A percentile compares a stretch with the other conserved stretches of the same genome.
Conservation (phyloP, 2,797 vertebrate species). For the Salmo trutta region DNA sequence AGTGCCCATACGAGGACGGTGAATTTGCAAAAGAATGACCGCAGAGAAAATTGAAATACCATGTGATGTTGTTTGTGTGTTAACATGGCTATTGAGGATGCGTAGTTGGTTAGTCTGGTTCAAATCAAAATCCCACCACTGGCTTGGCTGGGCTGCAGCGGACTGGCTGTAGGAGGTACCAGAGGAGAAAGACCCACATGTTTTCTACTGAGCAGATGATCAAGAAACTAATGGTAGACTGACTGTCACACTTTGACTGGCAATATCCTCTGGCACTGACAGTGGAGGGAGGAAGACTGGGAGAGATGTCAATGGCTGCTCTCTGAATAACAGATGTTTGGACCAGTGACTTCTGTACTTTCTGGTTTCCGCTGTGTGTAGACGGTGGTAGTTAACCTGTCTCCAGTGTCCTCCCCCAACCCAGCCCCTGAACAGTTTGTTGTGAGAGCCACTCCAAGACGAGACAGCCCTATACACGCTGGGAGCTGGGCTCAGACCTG, state of each 20-base stretch:
- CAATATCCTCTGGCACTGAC: constrained; percentile 23
- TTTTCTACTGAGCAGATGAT: constrained; percentile 17
- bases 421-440: constrained; percentile 36
- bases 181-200: neutral
- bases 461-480: constrained; percentile 4
- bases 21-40: constrained; percentile 31
- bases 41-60: constrained; percentile 36
- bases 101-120: constrained; percentile 28
- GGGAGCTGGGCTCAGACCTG: too few species aligned
- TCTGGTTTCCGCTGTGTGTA: constrained; percentile 54
- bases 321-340: constrained; percentile 73
- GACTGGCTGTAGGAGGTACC: neutral
- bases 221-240: constrained; percentile 26
- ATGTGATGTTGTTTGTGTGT: constrained; percentile 38
- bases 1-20: neutral
- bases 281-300: constrained; percentile 32
- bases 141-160: neutral
- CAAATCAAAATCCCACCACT: constrained; percentile 23
- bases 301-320: constrained; percentile 64
- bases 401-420: constrained; percentile 48
- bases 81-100: constrained; percentile 33
- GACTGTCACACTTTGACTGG: constrained; percentile 17
- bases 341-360: constrained; percentile 51
- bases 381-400: constrained; percentile 71
- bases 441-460: constrained; percentile 10